These are phyloP conservation scores for Agonum fuliginosum DNA, from an alignment of 2,888 invertebrate species.

Conservation along the genomic window DNA sequence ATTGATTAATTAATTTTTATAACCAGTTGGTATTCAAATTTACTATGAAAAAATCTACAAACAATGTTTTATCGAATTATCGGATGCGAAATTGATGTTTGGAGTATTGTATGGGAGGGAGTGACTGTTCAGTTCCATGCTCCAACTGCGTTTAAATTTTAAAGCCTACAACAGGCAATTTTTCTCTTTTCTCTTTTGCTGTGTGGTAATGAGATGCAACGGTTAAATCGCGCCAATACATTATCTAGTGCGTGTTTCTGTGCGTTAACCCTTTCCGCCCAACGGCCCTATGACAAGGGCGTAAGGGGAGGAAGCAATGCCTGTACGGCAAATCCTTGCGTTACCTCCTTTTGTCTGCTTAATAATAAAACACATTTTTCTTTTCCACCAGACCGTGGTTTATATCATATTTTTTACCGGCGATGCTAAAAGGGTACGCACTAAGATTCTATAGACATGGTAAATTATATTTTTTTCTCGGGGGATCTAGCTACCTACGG, in stretches of 20 bases:
- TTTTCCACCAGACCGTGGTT: slow-evolving; percentile 74
- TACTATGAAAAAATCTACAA: too few species aligned
- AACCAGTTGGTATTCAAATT: background rate
- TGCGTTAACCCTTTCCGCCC: slow-evolving; percentile 65
- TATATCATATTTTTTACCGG: slow-evolving; percentile 72
- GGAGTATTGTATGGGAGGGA: too few species aligned
- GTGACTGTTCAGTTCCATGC: too few species aligned
- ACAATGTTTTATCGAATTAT: background rate
- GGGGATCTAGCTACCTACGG: slow-evolving; percentile 7
- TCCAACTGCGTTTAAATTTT: too few species aligned
- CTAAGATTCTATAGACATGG: slow-evolving; percentile 68
- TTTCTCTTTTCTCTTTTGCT: too few species aligned
- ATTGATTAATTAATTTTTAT: too few species aligned
- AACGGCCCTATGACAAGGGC: too few species aligned
- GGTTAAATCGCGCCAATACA: slow-evolving; percentile 59
- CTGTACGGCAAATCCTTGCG: slow-evolving; percentile 56
- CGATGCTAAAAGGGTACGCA: slow-evolving; percentile 67
- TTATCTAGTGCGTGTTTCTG: slow-evolving; percentile 63
- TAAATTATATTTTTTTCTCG: slow-evolving; percentile 68
- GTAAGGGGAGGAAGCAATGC: too few species aligned
- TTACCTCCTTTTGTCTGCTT: slow-evolving; percentile 70
- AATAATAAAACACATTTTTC: slow-evolving; percentile 74
- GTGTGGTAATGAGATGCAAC: slow-evolving; percentile 61
- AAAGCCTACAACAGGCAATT: too few species aligned
- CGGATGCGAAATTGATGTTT: too few species aligned